Conservation (phyloP, 2,113 vertebrate genomes). For the Origma solitaria region DNA sequence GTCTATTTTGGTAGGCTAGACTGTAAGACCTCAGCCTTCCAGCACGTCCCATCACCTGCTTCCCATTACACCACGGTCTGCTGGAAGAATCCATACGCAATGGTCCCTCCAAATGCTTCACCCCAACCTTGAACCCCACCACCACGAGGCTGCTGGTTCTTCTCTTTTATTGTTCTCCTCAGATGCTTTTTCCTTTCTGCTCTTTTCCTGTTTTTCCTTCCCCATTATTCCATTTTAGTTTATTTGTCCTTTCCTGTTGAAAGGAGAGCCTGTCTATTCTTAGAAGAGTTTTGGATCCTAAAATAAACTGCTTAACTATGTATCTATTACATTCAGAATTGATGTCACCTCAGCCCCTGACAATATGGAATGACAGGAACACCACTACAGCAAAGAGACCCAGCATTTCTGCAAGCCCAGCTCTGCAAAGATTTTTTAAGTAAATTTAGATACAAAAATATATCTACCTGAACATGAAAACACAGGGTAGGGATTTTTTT, state of each 20-base stretch:
- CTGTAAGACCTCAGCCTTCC: not conserved
- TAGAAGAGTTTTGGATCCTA: constrained; percentile 6
- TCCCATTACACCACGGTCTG: not conserved
- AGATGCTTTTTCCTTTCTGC: not conserved
- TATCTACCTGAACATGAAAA: not conserved
- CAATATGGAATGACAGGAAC: constrained; percentile 4
- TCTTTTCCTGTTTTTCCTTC: not conserved
- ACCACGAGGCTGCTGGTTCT: not conserved
- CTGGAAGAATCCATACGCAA: not conserved
- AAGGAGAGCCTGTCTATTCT: constrained; percentile 49
- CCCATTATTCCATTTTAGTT: not conserved
- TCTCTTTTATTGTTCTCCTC: not conserved
- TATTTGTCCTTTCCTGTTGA: constrained; percentile 45
- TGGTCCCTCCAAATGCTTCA: not conserved
- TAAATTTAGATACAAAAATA: not conserved
- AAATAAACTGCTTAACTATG: constrained; percentile 63
- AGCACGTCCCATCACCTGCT: not conserved
- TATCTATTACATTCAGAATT: constrained; percentile 58
- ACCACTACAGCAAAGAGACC: not conserved
- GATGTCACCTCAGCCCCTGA: constrained; percentile 26
- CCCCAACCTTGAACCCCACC: not conserved
- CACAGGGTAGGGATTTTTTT: fast-evolving
- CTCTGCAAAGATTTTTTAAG: not conserved
- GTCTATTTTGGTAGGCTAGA: not conserved
- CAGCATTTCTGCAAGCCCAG: not conserved